phyloP scores from a whole-genome alignment of 2,113 vertebrate species.

The Cromileptes altivelis region DNA sequence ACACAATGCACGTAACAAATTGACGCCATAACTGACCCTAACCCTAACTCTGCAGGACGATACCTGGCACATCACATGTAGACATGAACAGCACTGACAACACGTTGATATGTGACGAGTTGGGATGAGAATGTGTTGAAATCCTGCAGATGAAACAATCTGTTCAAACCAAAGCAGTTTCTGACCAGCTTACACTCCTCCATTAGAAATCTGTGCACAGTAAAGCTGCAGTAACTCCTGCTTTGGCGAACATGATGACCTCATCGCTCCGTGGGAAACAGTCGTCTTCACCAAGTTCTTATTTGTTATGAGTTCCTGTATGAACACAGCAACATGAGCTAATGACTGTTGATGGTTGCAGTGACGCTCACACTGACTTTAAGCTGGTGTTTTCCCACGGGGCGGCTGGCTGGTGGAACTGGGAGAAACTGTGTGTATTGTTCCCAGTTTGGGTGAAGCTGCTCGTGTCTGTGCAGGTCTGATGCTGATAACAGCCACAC shows the following conservation, averaged over 20 bases:
- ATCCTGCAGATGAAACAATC: too few relatives aligned
- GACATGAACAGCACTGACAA: too few relatives aligned
- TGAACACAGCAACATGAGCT: conserved; percentile 33
- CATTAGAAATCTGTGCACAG: background rate
- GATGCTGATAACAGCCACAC: conserved; percentile 44
- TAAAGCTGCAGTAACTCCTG: background rate
- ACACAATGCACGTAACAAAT: too few relatives aligned
- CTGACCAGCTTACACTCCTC: background rate
- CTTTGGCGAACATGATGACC: background rate
- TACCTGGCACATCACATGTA: too few relatives aligned
- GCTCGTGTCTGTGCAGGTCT: conserved; percentile 53
- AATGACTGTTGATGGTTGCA: background rate
- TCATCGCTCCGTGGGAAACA: conserved; percentile 41
- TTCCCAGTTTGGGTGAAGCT: conserved; percentile 5
- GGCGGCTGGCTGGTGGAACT: background rate
- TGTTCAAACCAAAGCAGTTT: too few relatives aligned
- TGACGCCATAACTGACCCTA: too few relatives aligned
- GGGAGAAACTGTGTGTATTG: conserved; percentile 15
- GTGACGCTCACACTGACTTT: background rate
- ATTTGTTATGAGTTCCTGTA: conserved; percentile 8
- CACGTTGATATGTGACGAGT: too few relatives aligned
- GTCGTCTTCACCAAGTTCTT: background rate
- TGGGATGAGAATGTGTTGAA: too few relatives aligned
- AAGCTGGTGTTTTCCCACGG: conserved; percentile 33
- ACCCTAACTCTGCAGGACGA: too few relatives aligned